Evolutionary conservation across 2,113 vertebrate species (phyloP).

Genomic region (Psilopsiagon aurifrons): DNA sequence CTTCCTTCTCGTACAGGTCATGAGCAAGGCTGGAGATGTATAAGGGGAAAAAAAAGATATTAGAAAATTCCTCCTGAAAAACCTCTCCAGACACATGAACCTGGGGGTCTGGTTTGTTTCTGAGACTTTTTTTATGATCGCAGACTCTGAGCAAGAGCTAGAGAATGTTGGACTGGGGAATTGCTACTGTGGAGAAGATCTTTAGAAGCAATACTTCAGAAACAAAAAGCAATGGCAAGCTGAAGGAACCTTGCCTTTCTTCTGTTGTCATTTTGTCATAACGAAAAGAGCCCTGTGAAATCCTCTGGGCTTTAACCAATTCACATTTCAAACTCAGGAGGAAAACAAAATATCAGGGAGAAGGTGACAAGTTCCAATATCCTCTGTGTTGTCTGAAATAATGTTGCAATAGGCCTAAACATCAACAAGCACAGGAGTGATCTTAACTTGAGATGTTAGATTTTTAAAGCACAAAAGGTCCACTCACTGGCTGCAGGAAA

Average conservation of each 20-base stretch:
- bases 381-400: not conserved
- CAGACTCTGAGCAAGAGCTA: not conserved
- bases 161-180: not conserved
- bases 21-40: not conserved
- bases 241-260: not conserved
- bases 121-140: not conserved
- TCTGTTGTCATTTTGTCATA: not conserved
- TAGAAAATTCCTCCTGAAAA: constrained; percentile 4
- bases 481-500: not conserved
- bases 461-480: not conserved
- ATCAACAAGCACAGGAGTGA: not conserved
- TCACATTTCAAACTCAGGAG: not conserved
- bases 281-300: not conserved
- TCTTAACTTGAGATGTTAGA: not conserved
- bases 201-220: not conserved
- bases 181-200: not conserved
- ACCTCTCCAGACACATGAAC: not conserved
- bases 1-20: not conserved
- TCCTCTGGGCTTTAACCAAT: not conserved
- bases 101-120: not conserved
- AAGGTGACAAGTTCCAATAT: not conserved
- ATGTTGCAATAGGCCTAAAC: not conserved
- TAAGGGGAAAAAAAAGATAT: not conserved
- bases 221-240: not conserved
- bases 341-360: not conserved